These are phyloP conservation scores for Salvelinus sp. DNA, from an alignment of 2,113 vertebrate genomes.

Conservation along the genomic window DNA sequence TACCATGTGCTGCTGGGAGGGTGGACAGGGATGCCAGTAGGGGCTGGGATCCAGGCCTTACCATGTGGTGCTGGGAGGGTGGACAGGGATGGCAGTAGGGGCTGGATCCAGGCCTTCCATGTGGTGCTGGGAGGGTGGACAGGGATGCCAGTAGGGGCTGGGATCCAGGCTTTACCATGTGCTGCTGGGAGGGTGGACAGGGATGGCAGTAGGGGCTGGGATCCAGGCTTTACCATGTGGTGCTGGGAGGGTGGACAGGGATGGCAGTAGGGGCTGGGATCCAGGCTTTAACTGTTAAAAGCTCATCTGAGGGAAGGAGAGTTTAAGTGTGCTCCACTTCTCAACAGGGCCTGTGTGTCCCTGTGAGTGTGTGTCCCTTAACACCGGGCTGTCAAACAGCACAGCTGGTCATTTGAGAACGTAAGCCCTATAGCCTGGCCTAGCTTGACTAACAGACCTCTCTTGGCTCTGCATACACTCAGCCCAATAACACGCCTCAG, in stretches of 20 bases:
- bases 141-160: too few relatives aligned
- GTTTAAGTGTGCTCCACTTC: neutral
- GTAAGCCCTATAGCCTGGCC: conserved; percentile 52
- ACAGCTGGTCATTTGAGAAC: conserved; percentile 58
- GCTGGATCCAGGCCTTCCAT: too few relatives aligned
- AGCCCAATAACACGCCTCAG: conserved; percentile 45
- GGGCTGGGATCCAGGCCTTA: too few relatives aligned
- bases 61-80: too few relatives aligned
- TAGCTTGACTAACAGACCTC: conserved; percentile 32
- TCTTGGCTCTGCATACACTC: conserved; percentile 36
- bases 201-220: neutral
- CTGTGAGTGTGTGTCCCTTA: neutral
- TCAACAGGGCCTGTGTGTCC: neutral
- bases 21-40: too few relatives aligned
- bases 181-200: too few relatives aligned
- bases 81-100: too few relatives aligned
- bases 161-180: too few relatives aligned
- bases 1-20: too few relatives aligned
- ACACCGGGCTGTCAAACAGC: conserved; percentile 28
- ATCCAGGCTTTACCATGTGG: too few relatives aligned
- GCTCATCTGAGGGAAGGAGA: neutral
- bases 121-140: too few relatives aligned
- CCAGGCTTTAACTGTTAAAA: neutral
- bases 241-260: neutral
- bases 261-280: neutral